Conservation (phyloP, 2,113 vertebrate species). For the Neotoma lepida region DNA sequence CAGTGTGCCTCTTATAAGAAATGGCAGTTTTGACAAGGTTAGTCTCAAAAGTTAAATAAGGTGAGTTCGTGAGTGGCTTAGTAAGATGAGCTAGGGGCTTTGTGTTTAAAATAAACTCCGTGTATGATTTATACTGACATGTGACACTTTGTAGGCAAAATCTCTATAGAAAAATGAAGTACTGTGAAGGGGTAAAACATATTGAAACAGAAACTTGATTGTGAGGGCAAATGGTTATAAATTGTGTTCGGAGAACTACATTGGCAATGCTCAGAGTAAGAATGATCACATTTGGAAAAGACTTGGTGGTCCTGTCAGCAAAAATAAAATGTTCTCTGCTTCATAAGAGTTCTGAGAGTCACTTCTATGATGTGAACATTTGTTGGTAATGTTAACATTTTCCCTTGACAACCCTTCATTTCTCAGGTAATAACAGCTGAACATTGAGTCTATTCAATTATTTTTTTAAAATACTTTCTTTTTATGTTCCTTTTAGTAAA, state of each 20-base stretch:
- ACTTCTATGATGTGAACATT: conserved; percentile 54
- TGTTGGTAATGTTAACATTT: conserved; percentile 58
- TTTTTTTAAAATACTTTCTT: conserved; percentile 43
- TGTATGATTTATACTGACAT: conserved; percentile 35
- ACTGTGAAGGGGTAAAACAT: conserved; percentile 23
- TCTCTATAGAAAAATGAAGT: conserved; percentile 21
- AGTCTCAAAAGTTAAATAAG: conserved; percentile 46
- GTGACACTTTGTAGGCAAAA: conserved; percentile 15
- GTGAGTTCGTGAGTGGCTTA: neutral
- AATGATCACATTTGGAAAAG: conserved; percentile 51
- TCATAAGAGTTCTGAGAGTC: conserved; percentile 56
- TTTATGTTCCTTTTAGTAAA: conserved; percentile 46
- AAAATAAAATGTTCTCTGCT: conserved; percentile 54
- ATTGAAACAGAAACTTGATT: conserved; percentile 43
- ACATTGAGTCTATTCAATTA: conserved; percentile 42
- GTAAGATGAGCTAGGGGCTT: neutral
- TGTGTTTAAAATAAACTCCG: conserved; percentile 44
- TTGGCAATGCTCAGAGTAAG: neutral
- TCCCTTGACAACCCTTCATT: conserved; percentile 54
- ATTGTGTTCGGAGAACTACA: neutral
- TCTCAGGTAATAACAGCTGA: conserved; percentile 49
- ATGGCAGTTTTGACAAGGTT: conserved; percentile 41
- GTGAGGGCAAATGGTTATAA: conserved; percentile 50
- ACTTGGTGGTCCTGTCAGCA: conserved; percentile 41
- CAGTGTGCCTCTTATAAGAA: neutral